Percentiles rank a stretch among this genome's conserved stretches.
phyloP scores from a whole-genome alignment of 1,140 invertebrate species.

The Philopotamus ludificatus region DNA sequence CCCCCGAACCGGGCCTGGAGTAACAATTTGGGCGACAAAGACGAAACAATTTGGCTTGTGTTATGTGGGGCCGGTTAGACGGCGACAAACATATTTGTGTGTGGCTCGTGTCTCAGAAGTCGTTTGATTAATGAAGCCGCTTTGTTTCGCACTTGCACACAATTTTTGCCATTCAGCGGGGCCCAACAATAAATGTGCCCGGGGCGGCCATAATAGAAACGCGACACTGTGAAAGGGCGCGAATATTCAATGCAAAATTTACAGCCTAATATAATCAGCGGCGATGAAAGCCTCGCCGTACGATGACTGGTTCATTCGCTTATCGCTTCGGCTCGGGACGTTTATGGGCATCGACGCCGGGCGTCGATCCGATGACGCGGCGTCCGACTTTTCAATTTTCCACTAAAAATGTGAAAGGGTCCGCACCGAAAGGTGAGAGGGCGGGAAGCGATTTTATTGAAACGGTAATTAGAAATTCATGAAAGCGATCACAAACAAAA shows the following conservation, averaged over 20 bases:
- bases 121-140: conserved; percentile 22
- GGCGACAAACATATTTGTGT: neutral
- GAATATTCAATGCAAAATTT: conserved; percentile 1
- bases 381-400: too few relatives aligned
- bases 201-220: neutral
- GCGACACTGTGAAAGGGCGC: neutral
- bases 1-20: neutral
- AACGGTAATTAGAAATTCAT: too few relatives aligned
- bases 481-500: too few relatives aligned
- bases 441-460: too few relatives aligned
- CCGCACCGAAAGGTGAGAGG: too few relatives aligned
- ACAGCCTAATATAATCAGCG: neutral
- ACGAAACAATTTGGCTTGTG: conserved; percentile 16
- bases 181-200: neutral
- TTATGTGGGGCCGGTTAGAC: neutral
- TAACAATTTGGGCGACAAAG: conserved; percentile 20
- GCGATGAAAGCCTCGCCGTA: neutral
- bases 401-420: too few relatives aligned
- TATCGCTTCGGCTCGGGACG: too few relatives aligned
- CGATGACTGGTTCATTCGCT: neutral
- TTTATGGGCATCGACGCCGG: too few relatives aligned
- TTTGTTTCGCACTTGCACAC: conserved; percentile 13
- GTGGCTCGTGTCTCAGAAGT: neutral
- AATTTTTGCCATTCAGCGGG: conserved; percentile 23
- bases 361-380: too few relatives aligned